Evolutionary conservation across 1,140 invertebrate species (phyloP), one percentile per base, ranked within the genome.

Genomic region (Araneus ventricosus): DNA sequence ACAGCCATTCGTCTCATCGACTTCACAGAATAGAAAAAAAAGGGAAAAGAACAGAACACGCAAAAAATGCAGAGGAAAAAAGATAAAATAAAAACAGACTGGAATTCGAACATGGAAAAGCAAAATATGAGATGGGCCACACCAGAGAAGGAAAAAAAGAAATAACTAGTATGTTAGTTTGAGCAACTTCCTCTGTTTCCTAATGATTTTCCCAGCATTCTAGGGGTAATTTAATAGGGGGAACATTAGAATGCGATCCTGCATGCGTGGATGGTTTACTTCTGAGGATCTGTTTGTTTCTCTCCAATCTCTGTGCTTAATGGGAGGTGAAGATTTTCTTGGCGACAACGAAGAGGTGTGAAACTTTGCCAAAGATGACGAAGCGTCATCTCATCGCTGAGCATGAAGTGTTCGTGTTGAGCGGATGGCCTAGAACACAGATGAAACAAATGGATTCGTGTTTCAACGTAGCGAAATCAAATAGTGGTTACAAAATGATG

Each of bases 181-280:
- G 84, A 86, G 30, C 30, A 75, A 75, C 70, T 75, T 75, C 70
- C 70, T 75, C 70, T 34, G 30, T 75, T 75, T 75, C 59, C 22
- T 67, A 63, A 61, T 39, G 34, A 61, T 88, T 86, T 88, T 88
- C 86, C 61, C 86, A 88, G 59, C 84, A 86, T 86, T 86, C 86
- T 34, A 17, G 2, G 37, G 17, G 86, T 88, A 88, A 88, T 61
- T 61, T 27, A 70, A 88, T 88, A 37, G 86, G 27, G n/a, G 22
- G 59, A 70, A 88, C 52, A 37, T 61, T 86, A 61, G 84, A 57
- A 86, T 86, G 52, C 30, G 84, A 86, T 86, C 86, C 57, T 37
- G 37, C 59, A 34, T 39, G 34, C 57, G 59, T 67, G 24, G 86
- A 34, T 70, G 59, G 34, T 61, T 39, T 10, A 22, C 30, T 67